These are phyloP conservation scores for Lamellibrachia columna DNA, from an alignment of 2,888 invertebrate species.

Conservation along the genomic window DNA sequence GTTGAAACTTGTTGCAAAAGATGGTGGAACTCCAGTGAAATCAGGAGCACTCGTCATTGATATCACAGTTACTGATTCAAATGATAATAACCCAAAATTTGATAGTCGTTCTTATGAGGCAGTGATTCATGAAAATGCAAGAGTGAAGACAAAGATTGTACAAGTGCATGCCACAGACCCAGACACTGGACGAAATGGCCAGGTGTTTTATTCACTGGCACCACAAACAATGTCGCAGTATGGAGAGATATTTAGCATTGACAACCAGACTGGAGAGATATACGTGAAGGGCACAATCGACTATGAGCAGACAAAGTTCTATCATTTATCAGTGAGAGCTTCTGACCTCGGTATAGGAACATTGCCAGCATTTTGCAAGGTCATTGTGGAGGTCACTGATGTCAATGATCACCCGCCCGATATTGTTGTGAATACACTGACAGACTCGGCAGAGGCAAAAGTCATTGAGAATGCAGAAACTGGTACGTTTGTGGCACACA, in stretches of 20 bases:
- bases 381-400: conserved; percentile 70
- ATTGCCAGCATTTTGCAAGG: conserved; percentile 67
- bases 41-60: conserved; percentile 82
- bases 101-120: conserved; percentile 70
- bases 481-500: conserved; percentile 34
- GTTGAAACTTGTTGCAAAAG: conserved; percentile 89
- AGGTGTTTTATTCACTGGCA: conserved; percentile 18
- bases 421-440: conserved; percentile 72
- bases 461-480: conserved; percentile 28
- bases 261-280: conserved; percentile 18
- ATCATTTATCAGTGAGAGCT: conserved; percentile 22
- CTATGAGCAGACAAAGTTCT: conserved; percentile 13
- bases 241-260: background rate
- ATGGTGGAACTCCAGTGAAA: conserved; percentile 91
- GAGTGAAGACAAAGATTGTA: conserved; percentile 78
- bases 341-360: conserved; percentile 31
- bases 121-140: conserved; percentile 89
- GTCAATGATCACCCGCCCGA: conserved; percentile 89
- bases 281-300: background rate
- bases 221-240: background rate
- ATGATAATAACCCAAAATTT: conserved; percentile 82
- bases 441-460: background rate
- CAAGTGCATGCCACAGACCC: conserved; percentile 56
- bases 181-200: conserved; percentile 28
- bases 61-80: conserved; percentile 72